Evolutionary conservation across 2,113 vertebrate species (phyloP).

Genomic region (Pyrgilauda ruficollis): DNA sequence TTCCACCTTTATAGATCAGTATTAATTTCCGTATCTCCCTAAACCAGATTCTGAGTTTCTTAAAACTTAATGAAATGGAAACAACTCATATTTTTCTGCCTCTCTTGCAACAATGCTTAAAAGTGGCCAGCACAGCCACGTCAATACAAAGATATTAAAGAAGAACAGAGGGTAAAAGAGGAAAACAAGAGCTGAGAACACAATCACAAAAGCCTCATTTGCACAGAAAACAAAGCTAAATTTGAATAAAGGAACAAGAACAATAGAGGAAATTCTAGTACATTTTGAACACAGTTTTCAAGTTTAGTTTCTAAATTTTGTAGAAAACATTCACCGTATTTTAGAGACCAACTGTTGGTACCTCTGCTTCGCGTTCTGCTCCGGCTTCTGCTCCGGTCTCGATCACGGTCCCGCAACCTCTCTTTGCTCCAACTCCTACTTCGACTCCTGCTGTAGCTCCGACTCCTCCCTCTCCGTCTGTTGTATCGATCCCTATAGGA

Average conservation of each 20-base stretch:
- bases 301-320: not conserved
- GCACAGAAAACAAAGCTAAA: not conserved
- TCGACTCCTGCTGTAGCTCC: conserved; percentile 91
- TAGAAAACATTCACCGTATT: conserved; percentile 56
- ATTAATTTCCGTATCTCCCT: not conserved
- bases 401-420: conserved; percentile 84
- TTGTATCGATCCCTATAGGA: conserved; percentile 95
- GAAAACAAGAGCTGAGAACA: not conserved
- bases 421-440: conserved; percentile 97
- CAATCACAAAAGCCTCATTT: not conserved
- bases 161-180: not conserved
- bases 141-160: not conserved
- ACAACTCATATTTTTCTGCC: not conserved
- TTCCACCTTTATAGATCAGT: rapidly evolving
- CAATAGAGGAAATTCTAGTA: not conserved
- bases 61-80: not conserved
- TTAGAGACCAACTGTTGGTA: conserved; percentile 65
- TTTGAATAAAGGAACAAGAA: not conserved
- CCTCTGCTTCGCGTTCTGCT: conserved; percentile 86
- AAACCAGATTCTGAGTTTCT: not conserved
- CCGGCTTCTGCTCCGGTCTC: conserved; percentile 85
- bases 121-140: not conserved
- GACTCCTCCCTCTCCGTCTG: conserved; percentile 89
- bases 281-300: not conserved
- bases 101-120: not conserved